Evolutionary conservation across 2,888 invertebrate genomes (phyloP).

Genomic region (Blastobasis adustella): DNA sequence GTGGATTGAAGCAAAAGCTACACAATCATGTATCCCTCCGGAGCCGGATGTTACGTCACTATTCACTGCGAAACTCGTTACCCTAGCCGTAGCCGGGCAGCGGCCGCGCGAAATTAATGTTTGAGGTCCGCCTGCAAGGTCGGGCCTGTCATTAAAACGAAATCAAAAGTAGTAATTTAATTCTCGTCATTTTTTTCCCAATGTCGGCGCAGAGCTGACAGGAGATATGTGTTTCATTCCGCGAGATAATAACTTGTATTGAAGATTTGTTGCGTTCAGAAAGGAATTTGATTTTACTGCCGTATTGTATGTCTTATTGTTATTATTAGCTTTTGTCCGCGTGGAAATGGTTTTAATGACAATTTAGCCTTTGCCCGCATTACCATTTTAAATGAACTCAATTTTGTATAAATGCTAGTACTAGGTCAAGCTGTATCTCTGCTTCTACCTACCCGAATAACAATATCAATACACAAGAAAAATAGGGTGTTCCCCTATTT

Average conservation of each 20-base stretch:
- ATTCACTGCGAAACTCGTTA: slow-evolving; percentile 67
- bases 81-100: slow-evolving; percentile 24
- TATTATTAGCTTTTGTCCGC: slow-evolving; percentile 1
- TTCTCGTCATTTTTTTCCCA: slow-evolving; percentile 38
- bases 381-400: too few species aligned
- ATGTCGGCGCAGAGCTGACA: slow-evolving; percentile 21
- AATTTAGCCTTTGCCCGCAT: too few species aligned
- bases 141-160: slow-evolving; percentile 43
- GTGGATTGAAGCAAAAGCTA: too few species aligned
- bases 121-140: slow-evolving; percentile 23
- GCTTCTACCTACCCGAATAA: too few species aligned
- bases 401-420: not conserved
- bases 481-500: too few species aligned
- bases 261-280: slow-evolving; percentile 20
- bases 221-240: slow-evolving; percentile 33
- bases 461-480: too few species aligned
- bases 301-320: slow-evolving; percentile 8
- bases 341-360: too few species aligned
- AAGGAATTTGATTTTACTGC: slow-evolving; percentile 27
- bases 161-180: slow-evolving; percentile 55
- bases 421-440: too few species aligned
- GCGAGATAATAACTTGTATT: slow-evolving; percentile 24
- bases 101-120: not conserved
- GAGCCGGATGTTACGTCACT: slow-evolving; percentile 63
- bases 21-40: not conserved